A percentile compares a stretch with the other conserved stretches of the same genome.
These are phyloP conservation scores for Chamaea fasciata DNA, from an alignment of 2,113 vertebrate species.

Conservation along the genomic window DNA sequence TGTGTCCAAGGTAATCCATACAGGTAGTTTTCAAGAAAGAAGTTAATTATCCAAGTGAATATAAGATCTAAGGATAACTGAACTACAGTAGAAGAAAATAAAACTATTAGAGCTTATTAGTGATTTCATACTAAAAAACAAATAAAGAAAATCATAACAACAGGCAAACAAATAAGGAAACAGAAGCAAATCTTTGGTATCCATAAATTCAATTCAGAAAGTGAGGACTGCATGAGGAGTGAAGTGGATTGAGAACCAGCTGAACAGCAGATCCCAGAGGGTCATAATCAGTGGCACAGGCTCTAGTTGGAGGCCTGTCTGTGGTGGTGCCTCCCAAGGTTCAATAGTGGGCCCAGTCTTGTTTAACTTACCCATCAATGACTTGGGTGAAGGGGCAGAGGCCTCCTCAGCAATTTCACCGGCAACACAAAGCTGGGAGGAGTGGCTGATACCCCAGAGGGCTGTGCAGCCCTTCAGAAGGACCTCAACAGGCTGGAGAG, in stretches of 20 bases:
- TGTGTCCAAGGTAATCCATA: not conserved
- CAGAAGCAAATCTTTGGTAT: not conserved
- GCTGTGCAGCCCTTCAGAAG: not conserved
- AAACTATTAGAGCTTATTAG: not conserved
- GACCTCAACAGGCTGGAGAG: not conserved
- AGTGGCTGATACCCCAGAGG: not conserved
- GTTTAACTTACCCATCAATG: not conserved
- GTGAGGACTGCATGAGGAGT: not conserved
- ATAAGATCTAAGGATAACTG: not conserved
- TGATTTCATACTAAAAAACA: not conserved
- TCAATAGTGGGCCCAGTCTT: not conserved
- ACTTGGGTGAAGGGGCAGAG: not conserved
- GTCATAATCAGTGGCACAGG: not conserved
- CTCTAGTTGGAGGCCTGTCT: fast-evolving
- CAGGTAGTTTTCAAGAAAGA: not conserved
- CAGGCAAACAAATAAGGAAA: not conserved
- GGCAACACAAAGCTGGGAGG: not conserved
- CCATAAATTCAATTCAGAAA: not conserved
- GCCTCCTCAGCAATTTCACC: not conserved
- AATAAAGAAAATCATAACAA: not conserved
- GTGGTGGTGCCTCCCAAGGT: fast-evolving
- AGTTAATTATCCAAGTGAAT: not conserved
- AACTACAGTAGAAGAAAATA: not conserved
- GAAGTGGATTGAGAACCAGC: not conserved
- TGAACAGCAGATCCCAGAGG: not conserved